These are phyloP conservation scores for Prosapia bicincta DNA, from an alignment of 2,888 invertebrate genomes.

Conservation along the genomic window DNA sequence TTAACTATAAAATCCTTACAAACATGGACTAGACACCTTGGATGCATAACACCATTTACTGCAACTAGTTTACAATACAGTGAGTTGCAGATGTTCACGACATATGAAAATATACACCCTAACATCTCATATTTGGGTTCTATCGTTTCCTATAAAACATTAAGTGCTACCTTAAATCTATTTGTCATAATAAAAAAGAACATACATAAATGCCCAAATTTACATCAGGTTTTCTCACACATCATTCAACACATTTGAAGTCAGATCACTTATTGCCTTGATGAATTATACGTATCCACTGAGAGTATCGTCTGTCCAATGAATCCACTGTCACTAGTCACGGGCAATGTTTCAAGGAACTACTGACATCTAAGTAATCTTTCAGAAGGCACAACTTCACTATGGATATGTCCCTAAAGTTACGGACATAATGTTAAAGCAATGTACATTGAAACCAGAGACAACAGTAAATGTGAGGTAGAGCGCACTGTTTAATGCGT, in stretches of 20 bases:
- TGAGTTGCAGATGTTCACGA: neutral
- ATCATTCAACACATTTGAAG: neutral
- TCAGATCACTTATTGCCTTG: neutral
- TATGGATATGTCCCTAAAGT: neutral
- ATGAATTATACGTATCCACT: neutral
- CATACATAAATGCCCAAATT: neutral
- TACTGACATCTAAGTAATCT: neutral
- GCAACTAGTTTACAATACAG: neutral
- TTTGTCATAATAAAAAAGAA: neutral
- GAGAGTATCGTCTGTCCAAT: neutral
- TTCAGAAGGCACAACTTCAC: conserved; percentile 2
- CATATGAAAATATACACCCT: neutral
- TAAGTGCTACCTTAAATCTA: neutral
- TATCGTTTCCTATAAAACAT: neutral
- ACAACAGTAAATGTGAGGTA: neutral
- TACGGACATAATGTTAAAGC: neutral
- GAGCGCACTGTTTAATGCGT: too few species aligned
- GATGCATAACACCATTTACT: neutral
- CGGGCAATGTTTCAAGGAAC: neutral
- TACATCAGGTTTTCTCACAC: neutral
- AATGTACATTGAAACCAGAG: neutral
- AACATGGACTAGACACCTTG: conserved; percentile 25
- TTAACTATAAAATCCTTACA: conserved; percentile 6
- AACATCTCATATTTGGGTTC: neutral
- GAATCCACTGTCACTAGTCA: too few species aligned